phyloP scores from a whole-genome alignment of 2,113 vertebrate genomes.

The Hucho hucho region DNA sequence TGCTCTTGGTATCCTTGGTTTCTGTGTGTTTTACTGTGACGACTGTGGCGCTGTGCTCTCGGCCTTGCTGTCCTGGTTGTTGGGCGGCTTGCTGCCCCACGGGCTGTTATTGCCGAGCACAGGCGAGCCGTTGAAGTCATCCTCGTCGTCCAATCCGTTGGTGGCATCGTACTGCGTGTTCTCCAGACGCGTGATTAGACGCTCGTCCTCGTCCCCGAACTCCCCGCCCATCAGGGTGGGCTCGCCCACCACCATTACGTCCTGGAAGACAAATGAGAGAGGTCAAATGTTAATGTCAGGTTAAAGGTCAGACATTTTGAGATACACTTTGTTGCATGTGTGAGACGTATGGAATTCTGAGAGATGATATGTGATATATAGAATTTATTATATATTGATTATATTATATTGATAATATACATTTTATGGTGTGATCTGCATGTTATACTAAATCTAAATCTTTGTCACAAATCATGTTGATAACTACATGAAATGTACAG shows the following conservation, averaged over 20 bases:
- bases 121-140: slow-evolving; percentile 96
- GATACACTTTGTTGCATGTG: too few species aligned
- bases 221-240: slow-evolving; percentile 99
- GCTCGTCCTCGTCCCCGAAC: slow-evolving; percentile 98
- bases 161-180: slow-evolving; percentile 98
- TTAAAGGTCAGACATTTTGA: too few species aligned
- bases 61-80: slow-evolving; percentile 89
- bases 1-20: background rate
- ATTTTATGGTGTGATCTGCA: too few species aligned
- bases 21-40: slow-evolving; percentile 80
- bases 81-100: slow-evolving; percentile 91
- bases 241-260: slow-evolving; percentile 99
- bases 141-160: slow-evolving; percentile 98
- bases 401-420: too few species aligned
- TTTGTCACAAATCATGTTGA: too few species aligned
- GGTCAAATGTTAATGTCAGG: background rate
- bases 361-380: too few species aligned
- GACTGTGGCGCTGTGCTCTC: slow-evolving; percentile 94
- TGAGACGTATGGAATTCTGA: too few species aligned
- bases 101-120: slow-evolving; percentile 93
- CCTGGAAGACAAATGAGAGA: slow-evolving; percentile 76
- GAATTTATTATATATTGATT: too few species aligned
- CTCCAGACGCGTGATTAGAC: slow-evolving; percentile 99
- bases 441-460: too few species aligned
- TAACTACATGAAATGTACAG: too few species aligned